Evolutionary conservation across 1,140 invertebrate species (phyloP).

Genomic region (Anastatus disparis): DNA sequence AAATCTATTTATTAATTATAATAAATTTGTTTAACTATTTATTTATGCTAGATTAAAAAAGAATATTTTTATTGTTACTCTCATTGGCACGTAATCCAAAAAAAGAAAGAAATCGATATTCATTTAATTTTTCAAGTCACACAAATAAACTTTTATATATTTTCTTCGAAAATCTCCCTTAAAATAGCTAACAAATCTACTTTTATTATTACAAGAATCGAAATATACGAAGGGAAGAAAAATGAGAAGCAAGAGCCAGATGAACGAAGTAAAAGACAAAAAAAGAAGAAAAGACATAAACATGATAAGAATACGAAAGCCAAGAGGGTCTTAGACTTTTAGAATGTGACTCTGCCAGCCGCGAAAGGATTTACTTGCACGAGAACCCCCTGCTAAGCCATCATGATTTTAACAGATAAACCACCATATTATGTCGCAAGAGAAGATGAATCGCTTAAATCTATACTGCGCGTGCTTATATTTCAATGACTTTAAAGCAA

Average conservation of each 20-base stretch:
- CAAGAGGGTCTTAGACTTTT: conserved; percentile 38
- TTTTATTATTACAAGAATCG: conserved; percentile 8
- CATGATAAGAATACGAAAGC: conserved; percentile 44
- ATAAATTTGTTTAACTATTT: no score
- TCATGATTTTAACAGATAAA: conserved; percentile 54
- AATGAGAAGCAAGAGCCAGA: conserved; percentile 2
- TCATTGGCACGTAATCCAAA: no score
- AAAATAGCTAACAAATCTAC: conserved; percentile 18
- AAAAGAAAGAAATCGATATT: conserved; percentile 1
- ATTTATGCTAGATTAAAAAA: no score
- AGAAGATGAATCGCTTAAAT: conserved; percentile 34
- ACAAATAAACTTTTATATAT: neutral
- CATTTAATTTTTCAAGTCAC: conserved; percentile 19
- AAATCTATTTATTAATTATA: no score
- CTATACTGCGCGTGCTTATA: neutral
- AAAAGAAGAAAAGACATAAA: conserved; percentile 43
- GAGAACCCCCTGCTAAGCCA: conserved; percentile 46
- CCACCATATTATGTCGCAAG: conserved; percentile 54
- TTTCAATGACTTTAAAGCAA: conserved; percentile 11
- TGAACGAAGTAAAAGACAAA: conserved; percentile 29
- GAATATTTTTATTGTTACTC: no score
- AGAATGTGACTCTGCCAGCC: conserved; percentile 40
- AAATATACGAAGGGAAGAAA: neutral
- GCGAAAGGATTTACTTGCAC: conserved; percentile 47
- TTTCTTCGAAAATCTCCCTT: neutral